Evolutionary conservation across 1,140 invertebrate species (phyloP), one percentile per base, ranked within the genome.

Genomic region (Drosophila arizonae): DNA sequence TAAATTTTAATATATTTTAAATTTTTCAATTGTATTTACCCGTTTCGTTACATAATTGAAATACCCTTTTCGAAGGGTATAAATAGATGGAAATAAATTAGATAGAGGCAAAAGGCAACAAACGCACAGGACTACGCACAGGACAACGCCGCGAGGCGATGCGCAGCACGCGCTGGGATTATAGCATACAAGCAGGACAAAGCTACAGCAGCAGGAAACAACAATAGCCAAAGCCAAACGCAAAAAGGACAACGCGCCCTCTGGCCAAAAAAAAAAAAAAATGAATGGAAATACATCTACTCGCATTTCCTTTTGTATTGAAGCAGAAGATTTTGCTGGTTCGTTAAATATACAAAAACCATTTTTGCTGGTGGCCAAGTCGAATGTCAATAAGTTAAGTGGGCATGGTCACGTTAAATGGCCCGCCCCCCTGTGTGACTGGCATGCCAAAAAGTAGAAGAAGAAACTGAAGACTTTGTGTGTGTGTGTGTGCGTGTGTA

Each of bases 331-430:
- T 75, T 72, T 64, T 57, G 58, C 69, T 73, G 79, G 69, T 81
- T 79, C 77, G 77, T 79, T 79, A 81, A 76, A 51, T 76, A 72
- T 66, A 55, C 48, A 24, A 58, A 66, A 56, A 72, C 51, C 65
- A 33, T 70, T 77, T 56, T 50, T 45, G 26, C 50, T 21, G 45
- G 17, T 9, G 21, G 52, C 51, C 46, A 70, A 63, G 79, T 72
- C 84, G 80, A 88, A 72, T 80, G 84, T 89, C 84, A 88, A 88
- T 88, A 88, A 77, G 85, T 88, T 88, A 88, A 87, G 84, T 87
- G 76, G 72, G 84, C 82, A 71, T 77, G 74, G 74, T 76, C 77
- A 79, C 58, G 68, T 62, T 67, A 60, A 76, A 63, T 61, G 57
- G 33, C 36, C 71, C 63, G 57, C 54, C 57, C 41, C 21, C 9